phyloP scores from a whole-genome alignment of 2,797 vertebrate genomes.

The Echeneis naucrates region DNA sequence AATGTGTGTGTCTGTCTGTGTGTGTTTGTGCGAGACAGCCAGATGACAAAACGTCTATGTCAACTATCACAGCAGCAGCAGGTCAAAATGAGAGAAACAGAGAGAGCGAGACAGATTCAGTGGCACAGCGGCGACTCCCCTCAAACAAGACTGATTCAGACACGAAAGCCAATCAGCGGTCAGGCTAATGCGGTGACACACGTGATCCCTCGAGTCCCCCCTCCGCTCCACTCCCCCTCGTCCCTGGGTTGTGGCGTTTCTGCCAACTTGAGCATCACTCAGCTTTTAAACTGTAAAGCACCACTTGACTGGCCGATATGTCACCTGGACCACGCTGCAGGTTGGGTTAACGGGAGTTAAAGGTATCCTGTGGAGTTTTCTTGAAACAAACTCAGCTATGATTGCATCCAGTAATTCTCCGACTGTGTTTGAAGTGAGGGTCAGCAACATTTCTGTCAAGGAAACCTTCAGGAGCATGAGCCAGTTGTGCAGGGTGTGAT shows the following conservation, averaged over 20 bases:
- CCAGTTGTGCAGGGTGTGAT: neutral
- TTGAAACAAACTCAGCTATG: slow-evolving; percentile 3
- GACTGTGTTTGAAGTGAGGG: no score
- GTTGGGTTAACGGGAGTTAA: slow-evolving; percentile 41
- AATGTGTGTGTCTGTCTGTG: slow-evolving; percentile 1
- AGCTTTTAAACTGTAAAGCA: slow-evolving; percentile 40
- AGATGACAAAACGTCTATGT: neutral
- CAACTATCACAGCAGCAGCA: slow-evolving; percentile 23
- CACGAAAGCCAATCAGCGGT: slow-evolving; percentile 34
- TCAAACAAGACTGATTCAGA: slow-evolving; percentile 31
- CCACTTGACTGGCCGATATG: slow-evolving; percentile 7
- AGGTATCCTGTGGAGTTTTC: slow-evolving; percentile 13
- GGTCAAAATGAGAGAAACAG: slow-evolving; percentile 27
- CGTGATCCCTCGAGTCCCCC: slow-evolving; percentile 22
- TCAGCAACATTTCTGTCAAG: no score
- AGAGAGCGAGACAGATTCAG: slow-evolving; percentile 16
- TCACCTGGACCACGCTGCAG: slow-evolving; percentile 25
- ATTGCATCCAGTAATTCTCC: neutral
- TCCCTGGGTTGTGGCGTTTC: slow-evolving; percentile 32
- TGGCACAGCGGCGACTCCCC: neutral
- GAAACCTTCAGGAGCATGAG: no score
- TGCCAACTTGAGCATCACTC: slow-evolving; percentile 30
- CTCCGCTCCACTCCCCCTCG: neutral
- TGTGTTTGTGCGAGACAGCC: slow-evolving; percentile 10
- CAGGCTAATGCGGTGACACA: slow-evolving; percentile 16